Conservation (phyloP, 2,888 invertebrate species). For the Noctua comes region DNA sequence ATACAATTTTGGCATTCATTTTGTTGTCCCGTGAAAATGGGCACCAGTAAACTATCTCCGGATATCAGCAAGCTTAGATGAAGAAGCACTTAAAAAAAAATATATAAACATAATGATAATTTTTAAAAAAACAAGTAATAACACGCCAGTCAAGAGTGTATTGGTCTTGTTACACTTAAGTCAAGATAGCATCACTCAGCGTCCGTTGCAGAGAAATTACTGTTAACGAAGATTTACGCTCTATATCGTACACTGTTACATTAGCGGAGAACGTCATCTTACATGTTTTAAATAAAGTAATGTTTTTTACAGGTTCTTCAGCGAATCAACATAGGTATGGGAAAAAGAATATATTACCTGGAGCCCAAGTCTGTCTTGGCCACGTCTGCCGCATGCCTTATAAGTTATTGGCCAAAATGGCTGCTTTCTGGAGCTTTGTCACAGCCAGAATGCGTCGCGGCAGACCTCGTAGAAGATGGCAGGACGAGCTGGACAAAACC, state of each 20-base stretch:
- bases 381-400: not conserved
- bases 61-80: not conserved
- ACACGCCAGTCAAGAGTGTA: constrained; percentile 43
- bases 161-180: constrained; percentile 58
- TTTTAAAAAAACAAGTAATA: constrained; percentile 9
- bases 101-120: constrained; percentile 18
- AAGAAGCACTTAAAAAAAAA: constrained; percentile 5
- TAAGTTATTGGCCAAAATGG: not conserved
- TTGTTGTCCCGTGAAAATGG: not conserved
- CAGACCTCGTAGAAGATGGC: not conserved
- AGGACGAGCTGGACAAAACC: not conserved
- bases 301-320: not conserved
- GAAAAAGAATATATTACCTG: not conserved
- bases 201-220: constrained; percentile 70
- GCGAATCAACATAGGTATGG: not conserved
- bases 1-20: not conserved
- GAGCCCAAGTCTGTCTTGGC: not conserved
- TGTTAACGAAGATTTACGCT: constrained; percentile 74
- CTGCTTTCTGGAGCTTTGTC: not conserved
- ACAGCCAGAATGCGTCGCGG: not conserved
- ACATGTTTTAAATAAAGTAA: constrained; percentile 9
- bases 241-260: constrained; percentile 58
- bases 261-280: constrained; percentile 40
- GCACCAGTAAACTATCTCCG: not conserved
- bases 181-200: constrained; percentile 68